A percentile compares a stretch with the other conserved stretches of the same genome.
Conservation (phyloP, 2,797 vertebrate genomes). For the Eulemur coronatus region DNA sequence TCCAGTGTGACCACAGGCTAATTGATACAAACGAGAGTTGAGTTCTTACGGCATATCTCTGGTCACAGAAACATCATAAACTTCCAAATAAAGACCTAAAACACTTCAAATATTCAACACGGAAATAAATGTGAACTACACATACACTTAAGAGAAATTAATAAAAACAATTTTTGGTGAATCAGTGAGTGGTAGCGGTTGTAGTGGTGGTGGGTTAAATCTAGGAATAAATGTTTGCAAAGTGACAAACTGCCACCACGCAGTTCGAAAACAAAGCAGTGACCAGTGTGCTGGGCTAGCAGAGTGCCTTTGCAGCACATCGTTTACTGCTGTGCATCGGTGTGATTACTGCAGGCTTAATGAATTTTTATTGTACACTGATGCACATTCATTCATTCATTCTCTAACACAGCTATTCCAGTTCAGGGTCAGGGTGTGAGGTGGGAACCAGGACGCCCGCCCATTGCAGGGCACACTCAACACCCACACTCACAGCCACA, state of each 20-base stretch:
- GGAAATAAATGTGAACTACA: not conserved
- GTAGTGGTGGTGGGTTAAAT: not conserved
- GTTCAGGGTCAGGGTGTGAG: not conserved
- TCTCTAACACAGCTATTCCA: not conserved
- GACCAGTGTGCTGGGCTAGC: not conserved
- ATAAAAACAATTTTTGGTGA: not conserved
- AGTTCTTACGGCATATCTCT: not conserved
- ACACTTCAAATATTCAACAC: not conserved
- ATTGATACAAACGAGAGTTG: not conserved
- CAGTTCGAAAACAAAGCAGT: not conserved
- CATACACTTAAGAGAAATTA: not conserved
- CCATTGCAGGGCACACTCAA: not conserved
- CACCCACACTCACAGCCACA: not conserved
- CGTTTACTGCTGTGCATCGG: not conserved
- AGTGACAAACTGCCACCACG: not conserved
- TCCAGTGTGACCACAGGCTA: not conserved
- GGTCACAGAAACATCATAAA: not conserved
- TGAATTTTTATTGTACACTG: not conserved
- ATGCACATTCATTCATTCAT: not conserved
- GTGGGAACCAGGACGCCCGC: not conserved
- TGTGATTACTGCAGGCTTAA: not conserved
- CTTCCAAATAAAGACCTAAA: not conserved
- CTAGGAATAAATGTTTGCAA: not conserved
- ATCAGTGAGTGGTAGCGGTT: not conserved
- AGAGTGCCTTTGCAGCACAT: too few relatives aligned